These are phyloP conservation scores for Andricus grossulariae DNA, from an alignment of 1,140 invertebrate genomes.

Conservation along the genomic window DNA sequence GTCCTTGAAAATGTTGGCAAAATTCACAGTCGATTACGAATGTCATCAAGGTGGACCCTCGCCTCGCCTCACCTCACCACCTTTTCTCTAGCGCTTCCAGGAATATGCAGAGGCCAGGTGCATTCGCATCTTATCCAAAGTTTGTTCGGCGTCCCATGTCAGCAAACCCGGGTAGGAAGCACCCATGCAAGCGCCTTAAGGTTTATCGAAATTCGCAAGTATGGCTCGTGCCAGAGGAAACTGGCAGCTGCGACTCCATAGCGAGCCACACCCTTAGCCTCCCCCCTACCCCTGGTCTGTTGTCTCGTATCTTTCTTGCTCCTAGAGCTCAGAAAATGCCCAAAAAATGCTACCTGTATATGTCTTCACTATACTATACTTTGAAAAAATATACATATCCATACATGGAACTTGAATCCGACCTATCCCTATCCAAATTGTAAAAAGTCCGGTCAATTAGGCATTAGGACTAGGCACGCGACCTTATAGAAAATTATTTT, in stretches of 20 bases:
- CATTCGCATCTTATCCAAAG: constrained; percentile 30
- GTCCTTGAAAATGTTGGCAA: constrained; percentile 20
- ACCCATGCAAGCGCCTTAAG: constrained; percentile 14
- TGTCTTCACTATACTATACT: no score
- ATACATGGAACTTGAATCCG: neutral
- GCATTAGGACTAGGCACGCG: neutral
- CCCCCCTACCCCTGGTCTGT: neutral
- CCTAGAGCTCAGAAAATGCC: neutral
- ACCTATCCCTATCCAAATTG: constrained; percentile 19
- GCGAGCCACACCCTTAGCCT: neutral
- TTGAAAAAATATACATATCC: neutral
- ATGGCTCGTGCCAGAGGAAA: constrained; percentile 38
- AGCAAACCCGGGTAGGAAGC: constrained; percentile 8
- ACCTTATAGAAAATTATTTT: constrained; percentile 18
- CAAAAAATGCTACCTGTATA: neutral
- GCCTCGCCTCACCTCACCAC: neutral
- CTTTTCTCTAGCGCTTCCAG: constrained; percentile 30
- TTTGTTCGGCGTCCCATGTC: constrained; percentile 30
- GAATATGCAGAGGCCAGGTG: constrained; percentile 26
- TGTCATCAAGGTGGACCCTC: constrained; percentile 26
- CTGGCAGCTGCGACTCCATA: constrained; percentile 46
- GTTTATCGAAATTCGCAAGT: constrained; percentile 26
- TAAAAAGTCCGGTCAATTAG: constrained; percentile 18
- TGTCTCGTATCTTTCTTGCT: neutral
- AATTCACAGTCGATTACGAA: constrained; percentile 22